These are phyloP conservation scores for Acipenser transmontanus DNA, from an alignment of 2,797 vertebrate species.

Conservation along the genomic window DNA sequence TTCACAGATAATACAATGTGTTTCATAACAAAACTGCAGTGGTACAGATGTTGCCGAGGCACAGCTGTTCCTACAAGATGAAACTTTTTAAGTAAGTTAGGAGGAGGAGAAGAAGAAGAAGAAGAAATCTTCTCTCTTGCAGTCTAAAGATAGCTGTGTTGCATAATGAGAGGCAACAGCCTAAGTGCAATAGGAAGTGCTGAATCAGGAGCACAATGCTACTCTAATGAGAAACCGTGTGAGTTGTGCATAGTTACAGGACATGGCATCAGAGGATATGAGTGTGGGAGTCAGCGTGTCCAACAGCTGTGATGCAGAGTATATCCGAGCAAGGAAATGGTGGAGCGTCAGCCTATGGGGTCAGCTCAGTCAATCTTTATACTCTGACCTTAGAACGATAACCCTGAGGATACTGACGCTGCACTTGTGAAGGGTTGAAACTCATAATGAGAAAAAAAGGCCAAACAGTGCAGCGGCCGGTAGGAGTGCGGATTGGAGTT, in stretches of 20 bases:
- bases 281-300: neutral
- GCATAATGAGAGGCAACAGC: neutral
- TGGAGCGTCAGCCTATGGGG: neutral
- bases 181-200: neutral
- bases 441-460: too few relatives aligned
- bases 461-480: too few relatives aligned
- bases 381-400: neutral
- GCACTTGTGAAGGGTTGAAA: too few relatives aligned
- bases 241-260: conserved; percentile 2
- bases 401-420: too few relatives aligned
- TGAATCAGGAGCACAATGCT: neutral
- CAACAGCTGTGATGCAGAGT: neutral
- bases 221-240: neutral
- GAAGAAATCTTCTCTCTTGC: neutral
- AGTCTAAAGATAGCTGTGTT: neutral
- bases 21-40: conserved; percentile 39
- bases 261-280: conserved; percentile 4
- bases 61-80: conserved; percentile 47
- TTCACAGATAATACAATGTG: conserved; percentile 43
- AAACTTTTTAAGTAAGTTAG: conserved; percentile 50
- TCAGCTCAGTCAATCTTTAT: too few relatives aligned
- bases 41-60: conserved; percentile 39
- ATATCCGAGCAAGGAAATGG: neutral
- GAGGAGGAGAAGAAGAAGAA: conserved; percentile 1
- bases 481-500: neutral